phyloP scores from a whole-genome alignment of 35 echinoderm and acorn worm species.

The Lytechinus pictus region DNA sequence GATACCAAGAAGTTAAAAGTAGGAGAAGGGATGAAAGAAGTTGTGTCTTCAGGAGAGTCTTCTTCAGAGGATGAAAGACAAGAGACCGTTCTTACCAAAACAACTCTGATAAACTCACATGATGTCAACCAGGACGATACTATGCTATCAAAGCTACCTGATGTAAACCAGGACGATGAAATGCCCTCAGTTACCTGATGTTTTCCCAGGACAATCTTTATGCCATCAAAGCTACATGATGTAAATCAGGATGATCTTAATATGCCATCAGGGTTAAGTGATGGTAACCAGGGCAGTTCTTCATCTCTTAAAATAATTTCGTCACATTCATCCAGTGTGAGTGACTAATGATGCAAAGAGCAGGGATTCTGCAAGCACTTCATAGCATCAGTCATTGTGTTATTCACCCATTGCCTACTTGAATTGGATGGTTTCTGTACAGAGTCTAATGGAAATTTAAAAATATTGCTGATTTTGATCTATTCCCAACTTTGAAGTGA shows the following conservation, averaged over 20 bases:
- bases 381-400: not conserved
- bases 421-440: not conserved
- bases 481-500: not conserved
- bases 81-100: not conserved
- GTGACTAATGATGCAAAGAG: too few species aligned
- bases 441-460: not conserved
- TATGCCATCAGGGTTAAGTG: too few species aligned
- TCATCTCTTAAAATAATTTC: too few species aligned
- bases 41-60: not conserved
- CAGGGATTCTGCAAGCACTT: too few species aligned
- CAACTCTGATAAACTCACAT: not conserved
- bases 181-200: too few species aligned
- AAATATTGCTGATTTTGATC: not conserved
- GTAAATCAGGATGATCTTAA: too few species aligned
- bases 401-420: not conserved
- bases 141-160: not conserved
- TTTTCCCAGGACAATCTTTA: too few species aligned
- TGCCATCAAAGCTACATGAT: too few species aligned
- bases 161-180: too few species aligned
- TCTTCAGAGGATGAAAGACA: not conserved
- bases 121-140: not conserved
- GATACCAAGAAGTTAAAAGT: not conserved
- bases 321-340: too few species aligned
- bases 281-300: too few species aligned
- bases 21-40: not conserved